Percentiles rank a stretch among this genome's conserved stretches.
These are phyloP conservation scores for Platypus cylindrus DNA, from an alignment of 2,888 invertebrate species.

Conservation along the genomic window DNA sequence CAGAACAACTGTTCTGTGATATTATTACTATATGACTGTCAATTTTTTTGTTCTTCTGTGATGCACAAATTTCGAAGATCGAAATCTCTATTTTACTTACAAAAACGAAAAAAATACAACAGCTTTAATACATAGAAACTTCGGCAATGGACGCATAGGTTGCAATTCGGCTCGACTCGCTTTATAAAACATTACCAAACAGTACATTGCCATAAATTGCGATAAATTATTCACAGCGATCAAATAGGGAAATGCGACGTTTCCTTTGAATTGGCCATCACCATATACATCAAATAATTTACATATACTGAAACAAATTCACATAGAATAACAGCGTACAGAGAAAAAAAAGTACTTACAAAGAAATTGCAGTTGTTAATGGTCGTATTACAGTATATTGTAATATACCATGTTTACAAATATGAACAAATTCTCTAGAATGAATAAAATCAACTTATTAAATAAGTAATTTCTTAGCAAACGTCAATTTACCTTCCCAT, in stretches of 20 bases:
- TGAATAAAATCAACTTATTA: conserved; percentile 13
- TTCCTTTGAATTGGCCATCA: conserved; percentile 78
- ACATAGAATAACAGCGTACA: neutral
- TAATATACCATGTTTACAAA: conserved; percentile 91
- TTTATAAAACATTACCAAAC: conserved; percentile 83
- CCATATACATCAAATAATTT: conserved; percentile 76
- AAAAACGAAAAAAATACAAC: conserved; percentile 97
- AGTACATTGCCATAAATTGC: conserved; percentile 94
- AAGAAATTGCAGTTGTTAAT: conserved; percentile 76
- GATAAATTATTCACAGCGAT: conserved; percentile 79
- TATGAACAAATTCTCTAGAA: conserved; percentile 77
- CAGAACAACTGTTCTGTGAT: no score
- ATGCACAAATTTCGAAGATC: neutral
- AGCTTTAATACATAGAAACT: conserved; percentile 93
- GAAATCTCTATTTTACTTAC: conserved; percentile 62
- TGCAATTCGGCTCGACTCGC: conserved; percentile 76
- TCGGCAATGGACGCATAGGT: conserved; percentile 89
- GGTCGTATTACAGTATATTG: conserved; percentile 91
- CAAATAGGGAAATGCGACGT: conserved; percentile 82
- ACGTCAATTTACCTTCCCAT: conserved; percentile 60
- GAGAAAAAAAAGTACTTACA: conserved; percentile 49
- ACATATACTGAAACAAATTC: conserved; percentile 53
- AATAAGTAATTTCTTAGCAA: conserved; percentile 1
- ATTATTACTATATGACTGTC: no score
- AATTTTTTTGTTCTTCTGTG: no score